These are phyloP conservation scores for Myrmophylax atrothorax DNA, from an alignment of 2,113 vertebrate genomes.

Conservation along the genomic window DNA sequence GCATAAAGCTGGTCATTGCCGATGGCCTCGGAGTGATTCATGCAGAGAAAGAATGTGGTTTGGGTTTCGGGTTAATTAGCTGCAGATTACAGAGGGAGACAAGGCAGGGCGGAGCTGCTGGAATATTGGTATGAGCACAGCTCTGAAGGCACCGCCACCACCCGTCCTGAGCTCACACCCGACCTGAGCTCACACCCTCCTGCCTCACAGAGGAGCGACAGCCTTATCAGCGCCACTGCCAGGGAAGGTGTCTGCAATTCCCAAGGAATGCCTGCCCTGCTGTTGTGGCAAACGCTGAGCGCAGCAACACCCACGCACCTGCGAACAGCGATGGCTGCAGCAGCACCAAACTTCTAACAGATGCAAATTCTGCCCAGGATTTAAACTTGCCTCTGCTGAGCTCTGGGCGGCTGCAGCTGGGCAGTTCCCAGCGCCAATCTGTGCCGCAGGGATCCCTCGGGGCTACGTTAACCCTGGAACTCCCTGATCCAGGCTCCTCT, in stretches of 20 bases:
- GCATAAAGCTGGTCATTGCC: constrained; percentile 49
- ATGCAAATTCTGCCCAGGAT: not conserved
- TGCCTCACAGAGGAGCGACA: not conserved
- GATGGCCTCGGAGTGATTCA: constrained; percentile 33
- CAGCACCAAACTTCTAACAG: not conserved
- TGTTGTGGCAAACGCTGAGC: not conserved
- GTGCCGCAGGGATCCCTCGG: not conserved
- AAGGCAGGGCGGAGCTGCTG: constrained; percentile 49
- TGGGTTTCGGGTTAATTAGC: constrained; percentile 65
- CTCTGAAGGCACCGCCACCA: not conserved
- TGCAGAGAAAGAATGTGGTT: constrained; percentile 23
- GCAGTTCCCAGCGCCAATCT: not conserved
- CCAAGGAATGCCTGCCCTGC: not conserved
- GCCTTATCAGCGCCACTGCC: not conserved
- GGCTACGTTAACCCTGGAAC: not conserved
- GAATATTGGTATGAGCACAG: not conserved
- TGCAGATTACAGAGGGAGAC: constrained; percentile 13
- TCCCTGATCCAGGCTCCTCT: not conserved
- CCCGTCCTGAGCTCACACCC: not conserved
- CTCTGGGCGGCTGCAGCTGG: not conserved
- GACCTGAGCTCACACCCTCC: not conserved
- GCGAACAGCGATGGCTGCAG: not conserved
- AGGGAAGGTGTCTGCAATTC: not conserved
- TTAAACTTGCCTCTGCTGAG: not conserved
- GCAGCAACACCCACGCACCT: not conserved